Evolutionary conservation across 35 echinoderm and acorn worm species (phyloP).

Genomic region (Ptychodera flava): DNA sequence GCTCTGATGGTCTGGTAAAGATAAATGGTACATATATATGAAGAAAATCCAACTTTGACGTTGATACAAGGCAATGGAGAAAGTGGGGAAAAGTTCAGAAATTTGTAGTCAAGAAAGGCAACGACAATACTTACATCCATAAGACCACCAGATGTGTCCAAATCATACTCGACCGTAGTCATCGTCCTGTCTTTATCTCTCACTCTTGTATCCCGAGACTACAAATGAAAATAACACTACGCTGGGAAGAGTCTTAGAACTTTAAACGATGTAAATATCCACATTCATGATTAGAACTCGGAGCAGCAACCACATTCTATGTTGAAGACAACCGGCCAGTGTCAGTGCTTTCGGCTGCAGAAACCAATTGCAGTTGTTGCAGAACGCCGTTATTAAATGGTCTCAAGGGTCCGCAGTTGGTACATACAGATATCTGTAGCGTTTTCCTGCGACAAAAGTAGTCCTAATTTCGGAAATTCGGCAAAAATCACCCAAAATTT

Average conservation of each 20-base stretch:
- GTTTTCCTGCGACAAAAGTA: background rate
- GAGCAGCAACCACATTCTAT: background rate
- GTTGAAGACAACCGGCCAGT: background rate
- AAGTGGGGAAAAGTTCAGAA: background rate
- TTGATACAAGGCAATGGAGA: background rate
- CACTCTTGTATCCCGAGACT: too few species aligned
- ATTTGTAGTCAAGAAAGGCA: background rate
- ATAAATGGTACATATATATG: too few species aligned
- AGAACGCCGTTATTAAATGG: too few species aligned
- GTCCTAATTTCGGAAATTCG: background rate
- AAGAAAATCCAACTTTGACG: too few species aligned
- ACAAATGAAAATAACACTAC: background rate
- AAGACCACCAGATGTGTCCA: slow-evolving; percentile 95
- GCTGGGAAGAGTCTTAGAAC: background rate
- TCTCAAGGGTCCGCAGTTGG: background rate
- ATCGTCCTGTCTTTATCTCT: background rate
- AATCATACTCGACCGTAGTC: slow-evolving; percentile 88
- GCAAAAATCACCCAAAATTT: background rate
- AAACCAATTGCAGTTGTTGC: too few species aligned
- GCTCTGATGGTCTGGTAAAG: slow-evolving; percentile 45
- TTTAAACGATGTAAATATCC: background rate
- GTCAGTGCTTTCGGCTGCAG: too few species aligned
- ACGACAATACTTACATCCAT: slow-evolving; percentile 80
- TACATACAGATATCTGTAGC: background rate
- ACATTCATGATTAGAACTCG: background rate